These are phyloP conservation scores for Poecilia velifera DNA, from an alignment of 2,797 vertebrate species.

Conservation along the genomic window DNA sequence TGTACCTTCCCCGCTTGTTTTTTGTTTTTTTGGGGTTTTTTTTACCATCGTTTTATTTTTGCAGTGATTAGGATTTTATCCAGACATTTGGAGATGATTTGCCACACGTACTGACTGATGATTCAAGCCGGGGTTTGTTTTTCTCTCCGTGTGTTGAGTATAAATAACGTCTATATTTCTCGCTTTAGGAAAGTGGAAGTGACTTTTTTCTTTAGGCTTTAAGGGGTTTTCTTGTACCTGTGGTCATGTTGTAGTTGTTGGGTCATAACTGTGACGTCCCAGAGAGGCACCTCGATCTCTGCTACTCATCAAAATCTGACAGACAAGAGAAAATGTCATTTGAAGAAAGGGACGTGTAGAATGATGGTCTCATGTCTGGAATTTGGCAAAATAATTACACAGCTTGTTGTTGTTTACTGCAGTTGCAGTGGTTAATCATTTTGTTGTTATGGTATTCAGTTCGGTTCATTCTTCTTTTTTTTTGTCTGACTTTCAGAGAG, in stretches of 20 bases:
- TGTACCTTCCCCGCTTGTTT: neutral
- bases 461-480: neutral
- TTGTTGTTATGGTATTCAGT: neutral
- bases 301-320: neutral
- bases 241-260: neutral
- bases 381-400: neutral
- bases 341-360: neutral
- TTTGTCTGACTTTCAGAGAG: neutral
- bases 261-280: neutral
- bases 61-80: neutral
- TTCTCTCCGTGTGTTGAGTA: neutral
- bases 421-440: neutral
- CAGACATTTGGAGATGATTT: constrained; percentile 3
- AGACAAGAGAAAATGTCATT: neutral
- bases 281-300: neutral
- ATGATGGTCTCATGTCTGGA: too few relatives aligned
- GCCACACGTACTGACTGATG: neutral
- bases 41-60: neutral
- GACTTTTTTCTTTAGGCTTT: neutral
- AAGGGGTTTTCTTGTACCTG: neutral
- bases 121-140: neutral
- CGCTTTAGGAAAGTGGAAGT: too few relatives aligned
- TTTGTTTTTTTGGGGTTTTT: neutral
- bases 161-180: neutral
- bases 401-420: neutral